phyloP scores from a whole-genome alignment of 2,888 invertebrate species.

The Ephialtes manifestator region DNA sequence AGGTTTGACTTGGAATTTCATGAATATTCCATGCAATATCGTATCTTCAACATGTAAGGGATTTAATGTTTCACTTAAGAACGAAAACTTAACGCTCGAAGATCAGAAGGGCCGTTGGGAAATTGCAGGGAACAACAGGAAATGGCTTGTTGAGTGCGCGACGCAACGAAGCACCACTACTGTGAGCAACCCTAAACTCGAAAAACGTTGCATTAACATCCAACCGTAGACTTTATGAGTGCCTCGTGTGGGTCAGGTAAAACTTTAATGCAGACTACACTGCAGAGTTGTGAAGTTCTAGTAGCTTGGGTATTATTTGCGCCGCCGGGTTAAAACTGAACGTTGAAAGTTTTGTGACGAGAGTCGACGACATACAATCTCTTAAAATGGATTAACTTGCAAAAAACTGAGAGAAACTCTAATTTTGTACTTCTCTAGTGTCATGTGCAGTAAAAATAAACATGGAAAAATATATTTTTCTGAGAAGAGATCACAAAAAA shows the following conservation, averaged over 20 bases:
- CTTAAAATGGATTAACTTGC: neutral
- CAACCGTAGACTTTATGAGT: neutral
- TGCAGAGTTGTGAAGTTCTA: neutral
- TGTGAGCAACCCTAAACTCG: neutral
- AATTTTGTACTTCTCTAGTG: neutral
- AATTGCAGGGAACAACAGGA: slow-evolving; percentile 5
- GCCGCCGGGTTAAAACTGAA: neutral
- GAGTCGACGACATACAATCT: neutral
- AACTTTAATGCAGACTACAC: neutral
- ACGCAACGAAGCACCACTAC: neutral
- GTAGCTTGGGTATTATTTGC: neutral
- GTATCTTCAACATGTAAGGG: neutral
- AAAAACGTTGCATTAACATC: slow-evolving; percentile 2
- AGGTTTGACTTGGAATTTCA: neutral
- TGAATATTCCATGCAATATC: neutral
- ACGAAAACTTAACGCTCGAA: neutral
- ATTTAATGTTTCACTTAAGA: neutral
- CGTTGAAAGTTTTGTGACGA: neutral
- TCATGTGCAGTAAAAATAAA: no score
- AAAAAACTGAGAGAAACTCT: neutral
- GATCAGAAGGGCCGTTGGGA: neutral
- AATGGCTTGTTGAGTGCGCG: neutral
- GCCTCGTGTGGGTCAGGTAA: neutral
- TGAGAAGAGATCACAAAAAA: no score
- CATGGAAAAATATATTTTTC: no score